Conservation (phyloP, 1,140 invertebrate species). For the Drosophila tani region DNA sequence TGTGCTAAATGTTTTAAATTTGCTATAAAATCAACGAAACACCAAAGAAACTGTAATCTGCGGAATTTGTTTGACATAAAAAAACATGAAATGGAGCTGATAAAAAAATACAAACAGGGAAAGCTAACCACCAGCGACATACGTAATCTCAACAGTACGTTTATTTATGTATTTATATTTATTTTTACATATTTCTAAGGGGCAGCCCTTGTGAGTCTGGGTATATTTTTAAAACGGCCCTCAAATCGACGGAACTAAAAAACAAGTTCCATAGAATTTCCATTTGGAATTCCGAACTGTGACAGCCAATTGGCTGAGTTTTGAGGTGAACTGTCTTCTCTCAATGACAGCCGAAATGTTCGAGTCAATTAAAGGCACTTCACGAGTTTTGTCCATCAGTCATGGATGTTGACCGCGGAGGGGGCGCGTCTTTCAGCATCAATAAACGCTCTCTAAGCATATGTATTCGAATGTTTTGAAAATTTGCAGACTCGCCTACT, state of each 20-base stretch:
- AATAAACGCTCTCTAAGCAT: slow-evolving; percentile 32
- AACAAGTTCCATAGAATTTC: slow-evolving; percentile 19
- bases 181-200: slow-evolving; percentile 16
- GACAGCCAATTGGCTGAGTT: slow-evolving; percentile 48
- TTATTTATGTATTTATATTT: not conserved
- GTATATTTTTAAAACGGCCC: slow-evolving; percentile 38
- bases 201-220: slow-evolving; percentile 13
- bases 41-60: not conserved
- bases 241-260: not conserved
- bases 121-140: slow-evolving; percentile 72
- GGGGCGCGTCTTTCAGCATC: slow-evolving; percentile 64
- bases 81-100: slow-evolving; percentile 75
- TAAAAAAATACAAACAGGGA: slow-evolving; percentile 78
- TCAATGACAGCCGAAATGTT: slow-evolving; percentile 64
- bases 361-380: slow-evolving; percentile 66
- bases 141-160: slow-evolving; percentile 74
- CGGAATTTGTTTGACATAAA: slow-evolving; percentile 6
- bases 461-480: slow-evolving; percentile 47
- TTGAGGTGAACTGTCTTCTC: slow-evolving; percentile 40
- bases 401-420: slow-evolving; percentile 27
- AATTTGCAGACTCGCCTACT: slow-evolving; percentile 24
- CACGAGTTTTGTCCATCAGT: slow-evolving; percentile 29
- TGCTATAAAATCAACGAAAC: slow-evolving; percentile 2
- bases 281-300: slow-evolving; percentile 28
- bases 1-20: slow-evolving; percentile 17